Conservation (phyloP, 1,140 invertebrate genomes). For the Drosophila punjabiensis region DNA sequence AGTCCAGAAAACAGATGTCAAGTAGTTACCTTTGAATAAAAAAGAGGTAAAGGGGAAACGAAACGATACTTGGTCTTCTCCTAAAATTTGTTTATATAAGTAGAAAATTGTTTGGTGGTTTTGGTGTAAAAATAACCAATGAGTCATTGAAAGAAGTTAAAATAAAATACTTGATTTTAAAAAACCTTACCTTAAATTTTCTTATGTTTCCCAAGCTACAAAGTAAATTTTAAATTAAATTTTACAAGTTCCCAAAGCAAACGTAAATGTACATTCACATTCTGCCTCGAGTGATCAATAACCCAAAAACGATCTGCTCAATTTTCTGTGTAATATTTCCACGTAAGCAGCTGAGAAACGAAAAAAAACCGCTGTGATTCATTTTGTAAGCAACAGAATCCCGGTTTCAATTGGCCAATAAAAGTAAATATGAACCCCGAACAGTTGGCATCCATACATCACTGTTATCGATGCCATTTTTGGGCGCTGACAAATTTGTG, state of each 20-base stretch:
- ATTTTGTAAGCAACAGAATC: slow-evolving; percentile 25
- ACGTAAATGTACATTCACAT: background rate
- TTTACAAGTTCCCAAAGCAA: background rate
- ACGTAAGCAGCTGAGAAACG: slow-evolving; percentile 3
- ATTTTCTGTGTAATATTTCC: slow-evolving; percentile 3
- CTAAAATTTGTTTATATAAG: background rate
- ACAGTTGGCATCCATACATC: slow-evolving; percentile 41
- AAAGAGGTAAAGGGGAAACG: background rate
- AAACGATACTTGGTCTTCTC: background rate
- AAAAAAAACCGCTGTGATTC: background rate
- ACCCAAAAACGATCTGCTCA: background rate
- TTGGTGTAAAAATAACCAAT: too few relatives aligned
- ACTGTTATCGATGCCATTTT: slow-evolving; percentile 49
- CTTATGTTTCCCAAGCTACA: background rate
- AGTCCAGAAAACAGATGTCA: slow-evolving; percentile 16
- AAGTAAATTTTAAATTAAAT: background rate
- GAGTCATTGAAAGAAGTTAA: too few relatives aligned
- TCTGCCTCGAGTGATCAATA: background rate
- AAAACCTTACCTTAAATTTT: too few relatives aligned
- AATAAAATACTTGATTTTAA: too few relatives aligned
- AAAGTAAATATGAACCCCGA: slow-evolving; percentile 12
- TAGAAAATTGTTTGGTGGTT: background rate
- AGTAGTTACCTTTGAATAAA: too few relatives aligned
- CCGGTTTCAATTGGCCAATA: slow-evolving; percentile 21
- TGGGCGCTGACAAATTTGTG: slow-evolving; percentile 52